Conservation (phyloP, 2,113 vertebrate species). For the Bujurquina vittata region DNA sequence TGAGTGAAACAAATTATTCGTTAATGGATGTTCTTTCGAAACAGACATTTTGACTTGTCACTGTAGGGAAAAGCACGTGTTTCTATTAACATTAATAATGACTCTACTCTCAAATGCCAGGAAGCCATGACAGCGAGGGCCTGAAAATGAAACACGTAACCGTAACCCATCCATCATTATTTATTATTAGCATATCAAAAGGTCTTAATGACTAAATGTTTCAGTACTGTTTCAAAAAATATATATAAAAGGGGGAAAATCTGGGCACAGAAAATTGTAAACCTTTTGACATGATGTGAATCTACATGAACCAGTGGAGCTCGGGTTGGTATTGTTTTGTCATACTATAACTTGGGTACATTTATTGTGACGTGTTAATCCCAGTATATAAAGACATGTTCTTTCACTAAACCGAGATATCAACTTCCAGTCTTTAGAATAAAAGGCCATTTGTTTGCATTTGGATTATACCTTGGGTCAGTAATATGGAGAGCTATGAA, state of each 20-base stretch:
- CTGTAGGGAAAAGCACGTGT: neutral
- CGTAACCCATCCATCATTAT: neutral
- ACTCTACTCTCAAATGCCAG: neutral
- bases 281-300: neutral
- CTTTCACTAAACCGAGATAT: neutral
- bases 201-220: neutral
- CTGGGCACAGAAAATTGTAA: neutral
- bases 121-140: neutral
- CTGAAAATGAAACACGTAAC: neutral
- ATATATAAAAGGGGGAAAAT: neutral
- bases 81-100: neutral
- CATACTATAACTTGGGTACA: neutral
- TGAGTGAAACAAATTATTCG: neutral
- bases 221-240: neutral
- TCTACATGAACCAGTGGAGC: neutral
- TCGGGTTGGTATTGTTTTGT: neutral
- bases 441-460: neutral
- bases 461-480: neutral
- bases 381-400: neutral
- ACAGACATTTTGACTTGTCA: neutral
- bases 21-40: neutral
- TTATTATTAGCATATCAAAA: neutral
- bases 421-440: neutral
- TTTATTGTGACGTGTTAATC: constrained; percentile 7
- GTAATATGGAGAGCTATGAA: constrained; percentile 1